Percentiles rank a stretch among this genome's conserved stretches.
phyloP scores from a whole-genome alignment of 2,888 invertebrate genomes.

The Hylaea fasciaria region DNA sequence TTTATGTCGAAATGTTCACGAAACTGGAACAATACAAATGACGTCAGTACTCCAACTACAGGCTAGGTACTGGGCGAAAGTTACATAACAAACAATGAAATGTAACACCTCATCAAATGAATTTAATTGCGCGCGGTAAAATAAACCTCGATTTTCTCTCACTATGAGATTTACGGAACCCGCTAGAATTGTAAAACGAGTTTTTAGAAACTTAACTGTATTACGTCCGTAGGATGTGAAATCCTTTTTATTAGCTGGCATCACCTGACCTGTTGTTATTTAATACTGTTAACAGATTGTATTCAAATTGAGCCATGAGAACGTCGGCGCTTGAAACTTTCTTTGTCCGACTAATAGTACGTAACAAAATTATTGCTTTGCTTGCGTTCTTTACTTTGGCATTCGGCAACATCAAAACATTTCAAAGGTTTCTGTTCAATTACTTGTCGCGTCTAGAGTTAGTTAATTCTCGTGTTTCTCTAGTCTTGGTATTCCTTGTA shows the following conservation, averaged over 20 bases:
- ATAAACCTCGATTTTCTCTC: neutral
- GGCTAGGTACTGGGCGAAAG: slow-evolving; percentile 20
- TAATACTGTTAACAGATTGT: slow-evolving; percentile 33
- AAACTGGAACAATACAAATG: slow-evolving; percentile 48
- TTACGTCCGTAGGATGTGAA: slow-evolving; percentile 43
- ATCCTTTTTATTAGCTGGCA: slow-evolving; percentile 39
- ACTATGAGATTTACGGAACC: slow-evolving; percentile 20
- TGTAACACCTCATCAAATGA: slow-evolving; percentile 26
- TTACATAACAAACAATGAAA: slow-evolving; percentile 46
- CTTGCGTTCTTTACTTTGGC: slow-evolving; percentile 3
- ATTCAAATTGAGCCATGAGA: slow-evolving; percentile 38
- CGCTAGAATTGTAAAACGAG: slow-evolving; percentile 29
- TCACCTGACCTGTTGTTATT: slow-evolving; percentile 31
- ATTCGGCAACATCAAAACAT: slow-evolving; percentile 4
- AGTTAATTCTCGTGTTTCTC: slow-evolving; percentile 34
- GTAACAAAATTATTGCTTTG: slow-evolving; percentile 12
- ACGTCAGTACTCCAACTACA: slow-evolving; percentile 49
- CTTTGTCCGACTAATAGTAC: slow-evolving; percentile 20
- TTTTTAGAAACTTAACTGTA: slow-evolving; percentile 35
- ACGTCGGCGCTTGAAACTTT: slow-evolving; percentile 33
- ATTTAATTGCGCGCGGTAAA: slow-evolving; percentile 25
- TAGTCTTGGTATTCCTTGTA: slow-evolving; percentile 46
- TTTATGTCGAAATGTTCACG: slow-evolving; percentile 44
- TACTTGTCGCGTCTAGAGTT: slow-evolving; percentile 13
- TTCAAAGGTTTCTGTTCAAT: slow-evolving; percentile 11